Conservation (phyloP, 2,888 invertebrate genomes). For the Stegana nigrithorax region DNA sequence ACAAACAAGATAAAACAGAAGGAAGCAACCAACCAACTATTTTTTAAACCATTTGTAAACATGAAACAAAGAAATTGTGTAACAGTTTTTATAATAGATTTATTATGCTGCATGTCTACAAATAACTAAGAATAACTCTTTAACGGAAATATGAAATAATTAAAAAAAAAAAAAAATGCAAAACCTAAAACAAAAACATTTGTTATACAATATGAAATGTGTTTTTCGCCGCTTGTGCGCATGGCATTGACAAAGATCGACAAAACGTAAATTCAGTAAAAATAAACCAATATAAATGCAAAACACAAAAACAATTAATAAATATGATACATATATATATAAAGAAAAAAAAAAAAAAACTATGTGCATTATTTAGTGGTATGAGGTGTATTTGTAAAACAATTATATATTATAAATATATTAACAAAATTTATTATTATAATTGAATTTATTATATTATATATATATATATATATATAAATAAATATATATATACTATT, state of each 20-base stretch:
- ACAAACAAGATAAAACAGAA: background rate
- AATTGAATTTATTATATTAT: constrained; percentile 40
- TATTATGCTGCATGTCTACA: constrained; percentile 18
- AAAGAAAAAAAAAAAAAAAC: constrained; percentile 41
- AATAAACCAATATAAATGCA: constrained; percentile 5
- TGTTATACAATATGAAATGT: background rate
- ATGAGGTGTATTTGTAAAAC: constrained; percentile 37
- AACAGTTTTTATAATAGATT: constrained; percentile 30
- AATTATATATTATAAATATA: constrained; percentile 32
- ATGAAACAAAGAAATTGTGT: constrained; percentile 19
- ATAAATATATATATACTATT: constrained; percentile 28
- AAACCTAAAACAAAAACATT: background rate
- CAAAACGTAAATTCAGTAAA: background rate
- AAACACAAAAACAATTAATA: constrained; percentile 3
- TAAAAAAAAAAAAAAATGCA: constrained; percentile 6
- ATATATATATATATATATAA: constrained; percentile 8
- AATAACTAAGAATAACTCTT: constrained; percentile 21
- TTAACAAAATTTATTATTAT: constrained; percentile 27
- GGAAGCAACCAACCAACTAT: background rate
- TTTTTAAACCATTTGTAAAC: constrained; percentile 21
- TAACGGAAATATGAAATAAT: constrained; percentile 23
- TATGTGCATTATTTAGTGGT: constrained; percentile 55
- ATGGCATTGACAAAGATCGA: constrained; percentile 8
- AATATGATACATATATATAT: constrained; percentile 18
- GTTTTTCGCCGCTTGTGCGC: constrained; percentile 7